Conservation (phyloP, 1,140 invertebrate species). For the Monochamus saltuarius region DNA sequence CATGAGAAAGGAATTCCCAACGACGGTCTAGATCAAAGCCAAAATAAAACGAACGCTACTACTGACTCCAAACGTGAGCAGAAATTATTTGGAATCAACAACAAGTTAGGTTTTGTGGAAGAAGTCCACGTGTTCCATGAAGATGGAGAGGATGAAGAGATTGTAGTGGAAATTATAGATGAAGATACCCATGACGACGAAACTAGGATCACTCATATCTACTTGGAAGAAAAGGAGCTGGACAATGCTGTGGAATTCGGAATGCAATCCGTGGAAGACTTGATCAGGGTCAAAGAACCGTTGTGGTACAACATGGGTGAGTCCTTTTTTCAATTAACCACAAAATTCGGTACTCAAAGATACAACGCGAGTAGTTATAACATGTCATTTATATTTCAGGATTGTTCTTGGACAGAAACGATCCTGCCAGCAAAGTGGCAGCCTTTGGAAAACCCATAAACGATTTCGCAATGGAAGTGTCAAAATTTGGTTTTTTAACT, state of each 20-base stretch:
- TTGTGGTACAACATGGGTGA: slow-evolving; percentile 69
- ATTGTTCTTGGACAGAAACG: slow-evolving; percentile 61
- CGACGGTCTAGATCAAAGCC: no score
- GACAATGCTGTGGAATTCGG: slow-evolving; percentile 66
- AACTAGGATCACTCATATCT: background rate
- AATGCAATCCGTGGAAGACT: slow-evolving; percentile 64
- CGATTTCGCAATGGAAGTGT: slow-evolving; percentile 61
- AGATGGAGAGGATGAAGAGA: background rate
- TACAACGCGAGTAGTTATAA: no score
- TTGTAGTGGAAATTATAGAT: background rate
- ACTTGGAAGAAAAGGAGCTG: slow-evolving; percentile 54
- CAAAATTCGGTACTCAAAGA: no score
- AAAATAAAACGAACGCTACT: no score
- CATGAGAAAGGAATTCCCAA: no score
- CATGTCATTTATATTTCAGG: slow-evolving; percentile 56
- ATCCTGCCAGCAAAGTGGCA: slow-evolving; percentile 73
- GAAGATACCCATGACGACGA: background rate
- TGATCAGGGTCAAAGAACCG: slow-evolving; percentile 67
- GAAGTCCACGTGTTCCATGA: no score
- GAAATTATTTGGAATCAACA: no score
- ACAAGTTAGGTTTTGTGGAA: no score
- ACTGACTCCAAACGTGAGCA: no score
- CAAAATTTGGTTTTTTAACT: slow-evolving; percentile 69
- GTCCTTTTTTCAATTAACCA: slow-evolving; percentile 33
- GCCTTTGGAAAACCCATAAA: slow-evolving; percentile 70